Conservation (phyloP, 2,797 vertebrate genomes). For the Apogon hyalosoma region DNA sequence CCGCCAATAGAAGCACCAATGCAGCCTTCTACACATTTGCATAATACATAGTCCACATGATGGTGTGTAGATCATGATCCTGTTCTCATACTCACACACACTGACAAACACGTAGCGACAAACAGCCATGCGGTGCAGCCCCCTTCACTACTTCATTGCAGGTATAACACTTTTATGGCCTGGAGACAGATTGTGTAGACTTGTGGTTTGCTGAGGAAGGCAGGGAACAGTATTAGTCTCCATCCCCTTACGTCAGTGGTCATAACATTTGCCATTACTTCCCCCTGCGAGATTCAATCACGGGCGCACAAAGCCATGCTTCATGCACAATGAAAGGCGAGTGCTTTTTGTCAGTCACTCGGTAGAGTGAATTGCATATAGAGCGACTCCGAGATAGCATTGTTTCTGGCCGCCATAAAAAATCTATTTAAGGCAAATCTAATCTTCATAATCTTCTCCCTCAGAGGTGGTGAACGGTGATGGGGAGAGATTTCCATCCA, state of each 20-base stretch:
- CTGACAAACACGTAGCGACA: neutral
- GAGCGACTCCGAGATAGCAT: slow-evolving; percentile 80
- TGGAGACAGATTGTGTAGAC: slow-evolving; percentile 63
- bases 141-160: slow-evolving; percentile 43
- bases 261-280: slow-evolving; percentile 80
- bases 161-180: slow-evolving; percentile 56
- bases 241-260: slow-evolving; percentile 77
- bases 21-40: slow-evolving; percentile 9
- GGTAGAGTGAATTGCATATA: slow-evolving; percentile 76
- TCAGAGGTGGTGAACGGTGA: slow-evolving; percentile 76
- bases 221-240: slow-evolving; percentile 68
- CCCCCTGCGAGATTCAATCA: slow-evolving; percentile 79
- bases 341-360: slow-evolving; percentile 75
- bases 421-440: slow-evolving; percentile 84
- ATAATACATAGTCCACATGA: slow-evolving; percentile 10
- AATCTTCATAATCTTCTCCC: slow-evolving; percentile 83
- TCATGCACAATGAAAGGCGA: slow-evolving; percentile 75
- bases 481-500: slow-evolving; percentile 77
- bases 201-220: slow-evolving; percentile 65
- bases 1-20: neutral
- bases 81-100: slow-evolving; percentile 33
- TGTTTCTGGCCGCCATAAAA: slow-evolving; percentile 81
- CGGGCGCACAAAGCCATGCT: slow-evolving; percentile 73
- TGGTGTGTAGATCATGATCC: slow-evolving; percentile 9
- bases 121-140: neutral